phyloP scores from a whole-genome alignment of 2,888 invertebrate species.

The Brachylomia viminalis region DNA sequence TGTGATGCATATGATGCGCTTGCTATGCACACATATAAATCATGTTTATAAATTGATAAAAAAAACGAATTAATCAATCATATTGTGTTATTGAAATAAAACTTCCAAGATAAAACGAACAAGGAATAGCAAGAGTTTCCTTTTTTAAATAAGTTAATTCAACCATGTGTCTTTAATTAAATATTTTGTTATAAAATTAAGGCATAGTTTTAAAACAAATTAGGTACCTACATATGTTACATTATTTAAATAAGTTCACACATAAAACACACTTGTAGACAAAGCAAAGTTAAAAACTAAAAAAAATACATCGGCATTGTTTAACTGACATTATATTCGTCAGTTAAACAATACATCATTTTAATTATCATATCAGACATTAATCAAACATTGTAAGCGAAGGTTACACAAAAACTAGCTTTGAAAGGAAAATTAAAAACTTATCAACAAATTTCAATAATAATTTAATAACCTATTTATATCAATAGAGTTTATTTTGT shows the following conservation, averaged over 20 bases:
- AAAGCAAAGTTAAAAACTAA: background rate
- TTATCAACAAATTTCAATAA: background rate
- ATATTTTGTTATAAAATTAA: background rate
- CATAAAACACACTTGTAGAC: background rate
- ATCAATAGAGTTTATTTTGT: background rate
- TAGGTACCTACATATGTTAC: background rate
- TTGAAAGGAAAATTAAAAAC: background rate
- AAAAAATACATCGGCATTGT: background rate
- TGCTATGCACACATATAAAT: background rate
- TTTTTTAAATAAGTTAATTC: background rate
- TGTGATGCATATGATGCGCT: background rate
- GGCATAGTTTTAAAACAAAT: background rate
- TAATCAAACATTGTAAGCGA: background rate
- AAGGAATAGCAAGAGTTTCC: background rate
- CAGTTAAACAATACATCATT: background rate
- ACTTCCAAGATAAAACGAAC: background rate
- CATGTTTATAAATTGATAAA: background rate
- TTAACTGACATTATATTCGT: background rate
- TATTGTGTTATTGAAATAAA: background rate
- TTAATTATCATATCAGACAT: background rate
- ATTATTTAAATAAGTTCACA: background rate
- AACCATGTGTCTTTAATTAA: background rate
- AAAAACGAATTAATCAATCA: background rate
- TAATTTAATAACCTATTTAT: background rate
- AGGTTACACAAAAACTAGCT: background rate